These are phyloP conservation scores for Neopelma chrysocephalum DNA, from an alignment of 2,797 vertebrate species.

Conservation along the genomic window DNA sequence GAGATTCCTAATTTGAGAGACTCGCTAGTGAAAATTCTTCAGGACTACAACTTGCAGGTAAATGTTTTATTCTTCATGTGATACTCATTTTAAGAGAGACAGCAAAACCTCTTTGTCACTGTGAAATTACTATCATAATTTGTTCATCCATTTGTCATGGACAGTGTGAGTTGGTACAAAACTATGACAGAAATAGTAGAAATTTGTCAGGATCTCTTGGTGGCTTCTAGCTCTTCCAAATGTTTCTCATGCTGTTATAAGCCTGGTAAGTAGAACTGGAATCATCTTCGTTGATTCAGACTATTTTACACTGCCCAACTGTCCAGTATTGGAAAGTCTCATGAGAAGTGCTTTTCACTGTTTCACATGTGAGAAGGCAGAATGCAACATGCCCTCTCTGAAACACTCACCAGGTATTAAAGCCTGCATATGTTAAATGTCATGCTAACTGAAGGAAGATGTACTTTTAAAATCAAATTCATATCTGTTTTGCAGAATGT, in stretches of 20 bases:
- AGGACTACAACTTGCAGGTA: conserved; percentile 98
- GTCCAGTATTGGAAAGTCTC: background rate
- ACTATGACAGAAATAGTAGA: background rate
- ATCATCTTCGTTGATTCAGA: background rate
- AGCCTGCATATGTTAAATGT: background rate
- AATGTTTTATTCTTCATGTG: background rate
- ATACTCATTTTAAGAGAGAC: background rate
- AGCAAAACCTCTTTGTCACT: background rate
- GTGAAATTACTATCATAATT: background rate
- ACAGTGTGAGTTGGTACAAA: background rate
- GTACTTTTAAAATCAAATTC: background rate
- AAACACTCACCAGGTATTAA: background rate
- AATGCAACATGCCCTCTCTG: background rate
- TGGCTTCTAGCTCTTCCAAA: background rate
- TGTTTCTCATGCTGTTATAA: background rate
- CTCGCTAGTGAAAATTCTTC: conserved; percentile 96
- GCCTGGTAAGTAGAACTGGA: background rate
- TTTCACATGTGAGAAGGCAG: background rate
- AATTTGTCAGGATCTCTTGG: background rate
- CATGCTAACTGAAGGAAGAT: background rate
- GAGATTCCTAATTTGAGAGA: conserved; percentile 98
- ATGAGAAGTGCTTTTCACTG: background rate
- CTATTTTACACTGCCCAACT: background rate
- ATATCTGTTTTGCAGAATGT: background rate
- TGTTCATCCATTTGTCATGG: background rate